These are phyloP conservation scores for Galerucella nymphaeae DNA, from an alignment of 2,888 invertebrate genomes.

Conservation along the genomic window DNA sequence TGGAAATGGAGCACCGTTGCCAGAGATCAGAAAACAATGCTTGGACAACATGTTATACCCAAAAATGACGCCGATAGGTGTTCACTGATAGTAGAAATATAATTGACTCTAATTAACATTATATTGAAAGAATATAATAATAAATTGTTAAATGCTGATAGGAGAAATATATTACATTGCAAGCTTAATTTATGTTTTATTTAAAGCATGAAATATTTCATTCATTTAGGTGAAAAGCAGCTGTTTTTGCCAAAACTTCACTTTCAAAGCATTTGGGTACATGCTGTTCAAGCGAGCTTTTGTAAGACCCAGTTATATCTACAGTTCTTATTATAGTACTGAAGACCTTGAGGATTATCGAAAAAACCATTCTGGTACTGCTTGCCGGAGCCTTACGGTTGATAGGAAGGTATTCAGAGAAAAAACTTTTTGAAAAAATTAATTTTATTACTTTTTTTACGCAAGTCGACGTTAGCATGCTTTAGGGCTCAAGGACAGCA, in stretches of 20 bases:
- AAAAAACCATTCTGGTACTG: too few species aligned
- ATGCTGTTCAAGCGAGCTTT: too few species aligned
- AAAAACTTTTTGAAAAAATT: slow-evolving; percentile 26
- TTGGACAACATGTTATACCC: slow-evolving; percentile 61
- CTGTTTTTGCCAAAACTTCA: background rate
- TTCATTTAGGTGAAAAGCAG: too few species aligned
- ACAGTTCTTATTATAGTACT: too few species aligned
- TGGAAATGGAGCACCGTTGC: slow-evolving; percentile 72
- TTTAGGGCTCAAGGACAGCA: slow-evolving; percentile 50
- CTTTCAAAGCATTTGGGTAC: too few species aligned
- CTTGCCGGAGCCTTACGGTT: too few species aligned
- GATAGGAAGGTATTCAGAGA: background rate
- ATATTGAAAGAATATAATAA: background rate
- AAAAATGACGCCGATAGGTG: slow-evolving; percentile 56
- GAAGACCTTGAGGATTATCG: too few species aligned
- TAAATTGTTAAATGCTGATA: background rate
- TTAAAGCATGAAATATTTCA: background rate
- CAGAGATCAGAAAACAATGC: slow-evolving; percentile 56
- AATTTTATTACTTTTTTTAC: slow-evolving; percentile 28
- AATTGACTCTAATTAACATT: background rate
- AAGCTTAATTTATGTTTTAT: background rate
- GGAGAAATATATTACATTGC: background rate
- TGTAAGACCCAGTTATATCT: too few species aligned
- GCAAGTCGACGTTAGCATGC: slow-evolving; percentile 42
- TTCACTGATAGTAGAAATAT: slow-evolving; percentile 31